A percentile compares a stretch with the other conserved stretches of the same genome.
Conservation (phyloP, 2,888 invertebrate genomes). For the Aphidoletes aphidimyza region DNA sequence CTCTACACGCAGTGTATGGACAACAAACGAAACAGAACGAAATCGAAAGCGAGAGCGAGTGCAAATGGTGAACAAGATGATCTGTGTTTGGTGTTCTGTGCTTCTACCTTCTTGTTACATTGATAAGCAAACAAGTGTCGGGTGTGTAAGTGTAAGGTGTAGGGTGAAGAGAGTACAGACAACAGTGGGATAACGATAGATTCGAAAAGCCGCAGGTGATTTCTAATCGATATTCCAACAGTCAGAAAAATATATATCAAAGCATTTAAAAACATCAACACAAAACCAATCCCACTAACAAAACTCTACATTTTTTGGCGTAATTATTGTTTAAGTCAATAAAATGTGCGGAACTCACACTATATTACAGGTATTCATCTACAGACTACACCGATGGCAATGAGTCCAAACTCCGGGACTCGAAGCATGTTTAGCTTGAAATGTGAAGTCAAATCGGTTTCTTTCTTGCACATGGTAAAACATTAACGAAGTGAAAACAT, state of each 20-base stretch:
- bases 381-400: too few species aligned
- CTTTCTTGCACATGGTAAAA: too few species aligned
- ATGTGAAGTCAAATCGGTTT: too few species aligned
- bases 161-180: background rate
- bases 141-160: background rate
- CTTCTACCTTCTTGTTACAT: constrained; percentile 40
- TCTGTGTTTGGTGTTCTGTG: too few species aligned
- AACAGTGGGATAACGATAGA: background rate
- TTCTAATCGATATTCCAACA: constrained; percentile 45
- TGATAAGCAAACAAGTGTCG: constrained; percentile 41
- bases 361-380: background rate
- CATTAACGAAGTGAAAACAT: background rate
- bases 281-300: background rate
- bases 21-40: background rate
- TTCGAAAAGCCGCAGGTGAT: constrained; percentile 44
- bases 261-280: constrained; percentile 18
- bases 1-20: background rate
- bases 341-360: background rate
- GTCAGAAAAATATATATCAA: background rate
- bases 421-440: too few species aligned
- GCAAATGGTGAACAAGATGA: background rate
- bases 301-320: constrained; percentile 14
- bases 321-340: constrained; percentile 42
- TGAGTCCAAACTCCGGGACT: background rate
- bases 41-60: background rate